Percentiles rank a stretch among this genome's conserved stretches.
phyloP scores from a whole-genome alignment of 2,888 invertebrate genomes.

The Resseliella maxima region DNA sequence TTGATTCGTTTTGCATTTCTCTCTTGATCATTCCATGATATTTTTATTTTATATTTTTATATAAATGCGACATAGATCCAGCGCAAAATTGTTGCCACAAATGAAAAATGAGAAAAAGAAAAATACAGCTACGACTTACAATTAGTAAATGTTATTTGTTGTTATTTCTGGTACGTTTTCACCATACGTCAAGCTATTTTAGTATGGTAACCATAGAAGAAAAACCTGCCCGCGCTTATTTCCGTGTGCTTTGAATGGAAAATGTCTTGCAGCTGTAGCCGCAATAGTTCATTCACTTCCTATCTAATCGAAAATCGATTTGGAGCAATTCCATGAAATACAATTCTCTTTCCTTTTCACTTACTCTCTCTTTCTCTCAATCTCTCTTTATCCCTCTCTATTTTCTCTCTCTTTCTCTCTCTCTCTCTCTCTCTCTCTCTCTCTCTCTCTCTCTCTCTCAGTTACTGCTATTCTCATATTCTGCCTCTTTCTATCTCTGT shows the following conservation, averaged over 20 bases:
- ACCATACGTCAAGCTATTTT: background rate
- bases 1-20: background rate
- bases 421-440: background rate
- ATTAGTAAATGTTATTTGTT: slow-evolving; percentile 38
- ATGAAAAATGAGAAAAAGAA: background rate
- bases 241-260: background rate
- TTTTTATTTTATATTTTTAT: background rate
- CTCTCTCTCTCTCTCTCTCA: background rate
- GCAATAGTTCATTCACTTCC: slow-evolving; percentile 6
- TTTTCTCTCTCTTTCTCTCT: background rate
- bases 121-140: background rate
- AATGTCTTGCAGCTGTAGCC: background rate
- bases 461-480: background rate
- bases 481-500: background rate
- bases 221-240: background rate
- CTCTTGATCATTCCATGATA: background rate
- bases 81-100: background rate
- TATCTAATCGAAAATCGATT: slow-evolving; percentile 34
- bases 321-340: slow-evolving; percentile 1
- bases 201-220: slow-evolving; percentile 1
- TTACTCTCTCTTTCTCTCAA: background rate
- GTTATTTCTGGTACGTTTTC: slow-evolving; percentile 48
- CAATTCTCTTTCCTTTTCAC: background rate
- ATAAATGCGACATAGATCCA: slow-evolving; percentile 26
- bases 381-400: background rate